Base-by-base conservation (phyloP, 1,140 invertebrate species). In the Cotesia glomerata region DNA sequence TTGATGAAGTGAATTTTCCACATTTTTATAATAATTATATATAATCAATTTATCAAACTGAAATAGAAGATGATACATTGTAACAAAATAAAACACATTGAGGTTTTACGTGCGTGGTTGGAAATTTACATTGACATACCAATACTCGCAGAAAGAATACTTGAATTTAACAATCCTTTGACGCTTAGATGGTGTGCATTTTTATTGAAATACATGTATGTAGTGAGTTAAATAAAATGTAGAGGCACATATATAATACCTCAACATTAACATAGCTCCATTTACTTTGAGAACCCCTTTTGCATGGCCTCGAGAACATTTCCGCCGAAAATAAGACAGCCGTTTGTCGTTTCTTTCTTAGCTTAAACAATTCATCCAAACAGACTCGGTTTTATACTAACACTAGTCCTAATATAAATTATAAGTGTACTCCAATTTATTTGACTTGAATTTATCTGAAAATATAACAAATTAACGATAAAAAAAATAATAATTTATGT, bases 261-360 rank as follows among this genome's bases (percentile, higher is more conserved):
- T 45, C 14, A 32, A 34, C 59, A 14, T 54, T 56, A 52, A 16
- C 18, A 54, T 36, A 59, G 14, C 35, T 62, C 58, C 67, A 71
- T 72, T 56, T 45, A 54, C 26, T 67, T 72, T 84, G 82, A 81
- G 82, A 84, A 72, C 79, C 83, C 51, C 82, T 84, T 81, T 39
- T 5, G 5, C 34, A 59, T 73, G 78, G 79, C 80, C 81, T 81
- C 77, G 76, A 80, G 78, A 82, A 76, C 72, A 67, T 78, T 83
- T 85, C 80, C 79, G 79, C 73, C 77, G 75, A 83, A 78, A 81
- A 79, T 78, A 71, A 69, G 69, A 32, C 56, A 65, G 54, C 59
- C 45, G 66, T 73, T 71, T 56, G 52, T 54, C 13, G 56, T 56
- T 62, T 74, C 56, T 59, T 71, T 63, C 35, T 58, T 58, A 7